phyloP scores from a whole-genome alignment of 1,140 invertebrate genomes.

The Halictus rubicundus region DNA sequence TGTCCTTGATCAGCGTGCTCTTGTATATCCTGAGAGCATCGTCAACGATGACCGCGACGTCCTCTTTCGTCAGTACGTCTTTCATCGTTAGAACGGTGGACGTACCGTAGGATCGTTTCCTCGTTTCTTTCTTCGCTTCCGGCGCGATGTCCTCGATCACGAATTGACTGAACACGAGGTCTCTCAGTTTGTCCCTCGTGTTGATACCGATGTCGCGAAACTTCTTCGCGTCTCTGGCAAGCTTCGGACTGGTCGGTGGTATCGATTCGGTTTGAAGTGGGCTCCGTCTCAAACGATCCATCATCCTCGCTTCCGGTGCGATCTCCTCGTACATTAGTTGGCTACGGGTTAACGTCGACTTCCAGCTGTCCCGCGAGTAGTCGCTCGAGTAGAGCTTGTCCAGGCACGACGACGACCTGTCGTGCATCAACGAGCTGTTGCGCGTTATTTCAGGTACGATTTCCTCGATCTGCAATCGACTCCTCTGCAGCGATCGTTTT shows the following conservation, averaged over 20 bases:
- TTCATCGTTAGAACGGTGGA: slow-evolving; percentile 65
- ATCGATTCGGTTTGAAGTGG: slow-evolving; percentile 56
- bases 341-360: slow-evolving; percentile 34
- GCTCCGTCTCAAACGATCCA: slow-evolving; percentile 38
- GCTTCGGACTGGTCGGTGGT: slow-evolving; percentile 31
- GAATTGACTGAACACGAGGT: slow-evolving; percentile 49
- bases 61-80: slow-evolving; percentile 65
- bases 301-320: slow-evolving; percentile 37
- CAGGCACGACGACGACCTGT: slow-evolving; percentile 13
- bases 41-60: slow-evolving; percentile 63
- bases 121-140: slow-evolving; percentile 27
- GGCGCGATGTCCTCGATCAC: slow-evolving; percentile 64
- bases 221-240: slow-evolving; percentile 15
- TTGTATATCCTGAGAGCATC: slow-evolving; percentile 65
- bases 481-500: slow-evolving; percentile 47
- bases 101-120: slow-evolving; percentile 56
- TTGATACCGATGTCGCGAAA: slow-evolving; percentile 58
- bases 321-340: slow-evolving; percentile 43
- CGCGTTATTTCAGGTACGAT: slow-evolving; percentile 53
- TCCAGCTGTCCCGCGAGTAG: slow-evolving; percentile 39
- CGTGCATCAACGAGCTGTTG: slow-evolving; percentile 5
- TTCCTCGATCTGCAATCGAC: slow-evolving; percentile 56
- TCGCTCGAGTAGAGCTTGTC: slow-evolving; percentile 32
- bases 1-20: slow-evolving; percentile 58
- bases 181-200: slow-evolving; percentile 47